Conservation (phyloP, 2,797 vertebrate genomes). For the Margarornis squamiger region DNA sequence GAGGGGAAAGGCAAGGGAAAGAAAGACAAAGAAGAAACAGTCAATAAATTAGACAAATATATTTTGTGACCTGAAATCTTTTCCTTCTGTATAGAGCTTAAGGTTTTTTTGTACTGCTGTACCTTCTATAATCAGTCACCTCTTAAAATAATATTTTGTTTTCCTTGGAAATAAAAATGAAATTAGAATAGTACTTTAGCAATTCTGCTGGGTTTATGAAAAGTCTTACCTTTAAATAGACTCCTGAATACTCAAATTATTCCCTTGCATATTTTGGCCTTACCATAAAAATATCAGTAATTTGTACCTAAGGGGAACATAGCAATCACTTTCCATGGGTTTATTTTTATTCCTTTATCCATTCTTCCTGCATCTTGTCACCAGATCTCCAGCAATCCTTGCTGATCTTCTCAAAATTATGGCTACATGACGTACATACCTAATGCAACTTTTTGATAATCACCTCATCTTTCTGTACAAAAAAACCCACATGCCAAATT, state of each 20-base stretch:
- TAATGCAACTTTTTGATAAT: neutral
- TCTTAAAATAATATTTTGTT: neutral
- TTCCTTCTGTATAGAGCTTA: neutral
- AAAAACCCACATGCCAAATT: neutral
- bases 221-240: neutral
- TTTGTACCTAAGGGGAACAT: neutral
- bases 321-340: neutral
- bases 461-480: neutral
- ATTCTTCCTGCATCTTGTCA: neutral
- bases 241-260: neutral
- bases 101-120: neutral
- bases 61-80: neutral
- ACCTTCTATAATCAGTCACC: neutral
- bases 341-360: constrained; percentile 17
- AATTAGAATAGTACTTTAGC: neutral
- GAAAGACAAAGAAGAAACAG: neutral
- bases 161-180: neutral
- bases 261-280: neutral
- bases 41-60: neutral
- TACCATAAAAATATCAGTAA: neutral
- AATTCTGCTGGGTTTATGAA: neutral
- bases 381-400: neutral
- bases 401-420: neutral
- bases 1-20: neutral
- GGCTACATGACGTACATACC: neutral